These are phyloP conservation scores for Drosophila azteca DNA, from an alignment of 1,140 invertebrate genomes.

Conservation along the genomic window DNA sequence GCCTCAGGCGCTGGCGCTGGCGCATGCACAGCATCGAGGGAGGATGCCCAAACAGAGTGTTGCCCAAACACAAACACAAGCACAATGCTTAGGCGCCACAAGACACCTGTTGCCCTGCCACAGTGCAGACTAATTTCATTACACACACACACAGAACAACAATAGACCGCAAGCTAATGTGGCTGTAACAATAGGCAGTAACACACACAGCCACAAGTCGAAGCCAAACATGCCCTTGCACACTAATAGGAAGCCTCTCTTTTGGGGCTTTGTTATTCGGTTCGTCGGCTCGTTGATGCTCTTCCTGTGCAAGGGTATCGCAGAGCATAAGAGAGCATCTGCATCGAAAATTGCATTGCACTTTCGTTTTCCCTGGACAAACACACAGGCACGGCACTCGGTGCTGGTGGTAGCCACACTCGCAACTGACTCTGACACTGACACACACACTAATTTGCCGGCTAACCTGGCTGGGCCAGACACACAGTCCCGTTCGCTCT, in stretches of 20 bases:
- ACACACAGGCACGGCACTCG: conserved; percentile 2
- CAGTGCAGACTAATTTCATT: conserved; percentile 67
- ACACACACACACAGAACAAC: conserved; percentile 37
- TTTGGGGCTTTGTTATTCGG: too few relatives aligned
- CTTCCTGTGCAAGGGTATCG: too few relatives aligned
- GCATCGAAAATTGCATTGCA: conserved; percentile 73
- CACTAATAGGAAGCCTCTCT: too few relatives aligned
- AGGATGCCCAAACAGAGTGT: background rate
- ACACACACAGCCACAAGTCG: too few relatives aligned
- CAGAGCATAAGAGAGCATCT: too few relatives aligned
- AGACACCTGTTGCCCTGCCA: conserved; percentile 59
- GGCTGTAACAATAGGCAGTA: background rate
- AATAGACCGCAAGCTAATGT: conserved; percentile 50
- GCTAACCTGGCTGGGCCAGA: conserved; percentile 35
- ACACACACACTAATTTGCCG: conserved; percentile 31
- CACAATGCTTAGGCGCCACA: conserved; percentile 52
- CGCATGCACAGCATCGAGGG: background rate
- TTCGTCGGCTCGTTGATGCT: too few relatives aligned
- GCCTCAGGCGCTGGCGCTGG: background rate
- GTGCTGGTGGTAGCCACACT: background rate
- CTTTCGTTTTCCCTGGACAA: conserved; percentile 62
- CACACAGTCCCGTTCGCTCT: conserved; percentile 14
- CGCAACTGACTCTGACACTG: conserved; percentile 3
- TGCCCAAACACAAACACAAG: conserved; percentile 23
- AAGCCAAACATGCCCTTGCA: too few relatives aligned